Conservation (phyloP, 2,888 invertebrate species). For the Phyto melanocephala region DNA sequence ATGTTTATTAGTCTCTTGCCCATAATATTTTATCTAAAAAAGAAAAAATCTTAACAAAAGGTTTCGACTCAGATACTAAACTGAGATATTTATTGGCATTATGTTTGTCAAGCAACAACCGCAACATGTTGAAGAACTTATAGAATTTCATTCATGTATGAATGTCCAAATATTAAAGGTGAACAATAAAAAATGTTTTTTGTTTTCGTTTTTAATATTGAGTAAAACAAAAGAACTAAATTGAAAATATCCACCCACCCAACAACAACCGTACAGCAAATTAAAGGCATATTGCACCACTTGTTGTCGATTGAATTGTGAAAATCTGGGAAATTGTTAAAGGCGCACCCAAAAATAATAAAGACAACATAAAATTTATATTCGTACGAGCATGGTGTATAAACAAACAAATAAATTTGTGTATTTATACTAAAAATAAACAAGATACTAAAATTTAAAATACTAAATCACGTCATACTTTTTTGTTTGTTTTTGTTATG, state of each 20-base stretch:
- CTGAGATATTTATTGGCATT: slow-evolving; percentile 30
- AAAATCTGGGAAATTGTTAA: slow-evolving; percentile 31
- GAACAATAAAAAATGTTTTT: slow-evolving; percentile 7
- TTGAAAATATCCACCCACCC: slow-evolving; percentile 46
- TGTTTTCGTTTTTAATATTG: background rate
- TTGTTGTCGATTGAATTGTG: slow-evolving; percentile 57
- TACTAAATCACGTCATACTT: slow-evolving; percentile 33
- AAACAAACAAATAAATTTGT: slow-evolving; percentile 10
- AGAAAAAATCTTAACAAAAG: too few relatives aligned
- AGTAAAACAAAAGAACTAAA: slow-evolving; percentile 17
- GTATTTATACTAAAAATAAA: slow-evolving; percentile 5
- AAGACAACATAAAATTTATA: background rate
- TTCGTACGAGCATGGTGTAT: background rate
- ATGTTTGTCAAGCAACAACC: background rate
- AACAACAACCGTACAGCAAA: background rate
- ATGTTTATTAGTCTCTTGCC: slow-evolving; percentile 18
- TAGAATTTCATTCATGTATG: background rate
- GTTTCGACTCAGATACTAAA: slow-evolving; percentile 41
- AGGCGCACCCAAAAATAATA: slow-evolving; percentile 48
- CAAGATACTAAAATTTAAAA: background rate
- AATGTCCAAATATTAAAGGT: background rate
- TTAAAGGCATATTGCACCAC: slow-evolving; percentile 21
- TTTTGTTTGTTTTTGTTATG: too few relatives aligned
- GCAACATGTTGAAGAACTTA: background rate
- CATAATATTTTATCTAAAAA: slow-evolving; percentile 3